Base-by-base conservation (phyloP, 2,113 vertebrate genomes). In the Callorhinus ursinus region DNA sequence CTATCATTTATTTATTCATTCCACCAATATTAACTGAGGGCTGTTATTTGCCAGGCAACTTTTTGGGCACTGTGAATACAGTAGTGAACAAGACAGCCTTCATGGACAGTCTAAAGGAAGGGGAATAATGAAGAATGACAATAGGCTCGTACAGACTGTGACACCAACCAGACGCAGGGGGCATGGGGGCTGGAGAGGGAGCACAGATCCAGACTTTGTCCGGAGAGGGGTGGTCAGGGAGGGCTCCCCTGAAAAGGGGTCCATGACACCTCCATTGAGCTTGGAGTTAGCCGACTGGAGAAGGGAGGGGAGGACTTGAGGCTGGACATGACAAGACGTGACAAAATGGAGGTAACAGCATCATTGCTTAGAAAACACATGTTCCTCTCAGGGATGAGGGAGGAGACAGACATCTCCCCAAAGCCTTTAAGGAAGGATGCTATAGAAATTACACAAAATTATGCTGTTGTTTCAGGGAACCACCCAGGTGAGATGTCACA, bases 151-250 rank as follows among this genome's bases (percentile, higher is more conserved):
- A 7, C 33, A 53, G 67, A 53, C 24, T 0, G 4, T 26, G 42
- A 80, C 36, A 46, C 39, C 61, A 42, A 19, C 2, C 8, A 12
- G 53, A 87, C 0, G 0, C 16, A 26, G 59, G 61, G 26, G 39
- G 7, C 10, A 0, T 5, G 51, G 53, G 9, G 15, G 2, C 21
- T 24, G 18, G 6, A 77, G 4, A 69, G 13, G 33, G 81, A 55
- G 9, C 2, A 7, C 6, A 14, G 22, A 72, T 33, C n/a, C 24
- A 77, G 46, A 76, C 19, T 46, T 67, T 15, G 11, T 26, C 55
- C 22, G 2, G 59, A 24, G 33, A 67, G 10, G 16, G 57, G 22
- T 16, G 2, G 11, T 55, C 80, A 72, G 96, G 13, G 74, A 63
- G 31, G 10, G 19, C 15, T 26, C 15, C 22, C 67, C 76, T 71